Base-by-base conservation (phyloP, 2,888 invertebrate genomes). In the Odontothrips loti region DNA sequence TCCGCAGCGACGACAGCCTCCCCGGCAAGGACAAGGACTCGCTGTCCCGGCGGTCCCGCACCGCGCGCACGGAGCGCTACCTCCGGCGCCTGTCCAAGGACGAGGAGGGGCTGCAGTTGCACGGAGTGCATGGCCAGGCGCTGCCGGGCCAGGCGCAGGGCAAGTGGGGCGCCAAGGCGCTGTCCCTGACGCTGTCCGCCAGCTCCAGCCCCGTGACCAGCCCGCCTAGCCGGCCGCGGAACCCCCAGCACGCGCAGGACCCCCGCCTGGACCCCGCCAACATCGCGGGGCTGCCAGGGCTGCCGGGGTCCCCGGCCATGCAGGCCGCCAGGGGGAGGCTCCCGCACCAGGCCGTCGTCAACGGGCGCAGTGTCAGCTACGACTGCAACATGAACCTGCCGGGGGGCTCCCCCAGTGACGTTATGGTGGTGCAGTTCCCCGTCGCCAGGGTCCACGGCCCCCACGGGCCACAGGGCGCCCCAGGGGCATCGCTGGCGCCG, bases 21-120 rank as follows among this genome's bases (percentile, higher is more conserved):
- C 90, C 91, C 85, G 93, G 92, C 86, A 93, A 82, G 3, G 80
- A 79, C 48, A 83, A 81, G 23, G 93, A 94, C 84, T 92, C 91
- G 82, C 87, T 92, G 81, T 93, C 90, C 85, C 91, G 92, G 84
- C 90, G 90, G 85, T 91, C 93, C 47, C 89, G 95, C 81, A 91
- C 92, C 43, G 94, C 95, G 0, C 90, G 95, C 84, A 95, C 94
- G 81, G 95, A 95, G 86, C 90, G 95, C 81, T 94, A 95, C 85
- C 92, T 93, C 81, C 93, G 93, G 85, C 90, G 95, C 81, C 87
- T 94, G 84, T 93, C 93, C 20, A 90, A 92, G 82, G 94, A 93
- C 84, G 93, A 93, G 63, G 93, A 93, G 85, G 88, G 88, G 82
- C 27, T 80, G 78, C 79, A 63, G 43, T 23, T 68, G 47, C 79